phyloP scores from a whole-genome alignment of 2,113 vertebrate genomes.

The Coracopsis vasa region DNA sequence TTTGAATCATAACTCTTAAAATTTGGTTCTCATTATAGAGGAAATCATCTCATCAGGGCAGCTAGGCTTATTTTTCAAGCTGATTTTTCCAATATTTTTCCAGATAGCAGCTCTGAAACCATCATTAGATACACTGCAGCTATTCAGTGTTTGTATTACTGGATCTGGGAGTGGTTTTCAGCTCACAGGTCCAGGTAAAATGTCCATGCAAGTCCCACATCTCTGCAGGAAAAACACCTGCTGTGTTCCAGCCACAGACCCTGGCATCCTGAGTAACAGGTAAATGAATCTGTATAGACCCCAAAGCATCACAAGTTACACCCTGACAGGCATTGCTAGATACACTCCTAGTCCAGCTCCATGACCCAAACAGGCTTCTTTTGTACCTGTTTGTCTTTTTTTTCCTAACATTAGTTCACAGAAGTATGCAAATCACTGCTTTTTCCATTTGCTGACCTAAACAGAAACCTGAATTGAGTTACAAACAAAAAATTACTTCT shows the following conservation, averaged over 20 bases:
- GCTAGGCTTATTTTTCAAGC: background rate
- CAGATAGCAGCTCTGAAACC: background rate
- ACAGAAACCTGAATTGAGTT: background rate
- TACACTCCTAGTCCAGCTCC: background rate
- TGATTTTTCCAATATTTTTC: background rate
- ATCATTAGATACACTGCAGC: background rate
- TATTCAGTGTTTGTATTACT: background rate
- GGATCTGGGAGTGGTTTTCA: background rate
- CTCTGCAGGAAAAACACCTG: background rate
- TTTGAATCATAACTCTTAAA: background rate
- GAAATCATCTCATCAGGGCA: background rate
- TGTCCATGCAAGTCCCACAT: no score
- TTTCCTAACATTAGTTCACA: background rate
- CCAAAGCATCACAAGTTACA: background rate
- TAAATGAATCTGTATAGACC: background rate
- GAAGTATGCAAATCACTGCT: background rate
- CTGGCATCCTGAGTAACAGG: background rate
- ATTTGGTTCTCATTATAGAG: rapidly evolving
- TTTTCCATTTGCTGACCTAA: background rate
- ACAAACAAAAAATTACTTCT: background rate
- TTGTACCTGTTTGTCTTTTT: background rate
- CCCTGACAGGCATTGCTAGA: background rate
- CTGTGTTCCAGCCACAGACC: background rate
- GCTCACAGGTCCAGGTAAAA: background rate
- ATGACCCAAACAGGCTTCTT: background rate